Base-by-base conservation (phyloP, 1,140 invertebrate species). In the Drosophila ficusphila region DNA sequence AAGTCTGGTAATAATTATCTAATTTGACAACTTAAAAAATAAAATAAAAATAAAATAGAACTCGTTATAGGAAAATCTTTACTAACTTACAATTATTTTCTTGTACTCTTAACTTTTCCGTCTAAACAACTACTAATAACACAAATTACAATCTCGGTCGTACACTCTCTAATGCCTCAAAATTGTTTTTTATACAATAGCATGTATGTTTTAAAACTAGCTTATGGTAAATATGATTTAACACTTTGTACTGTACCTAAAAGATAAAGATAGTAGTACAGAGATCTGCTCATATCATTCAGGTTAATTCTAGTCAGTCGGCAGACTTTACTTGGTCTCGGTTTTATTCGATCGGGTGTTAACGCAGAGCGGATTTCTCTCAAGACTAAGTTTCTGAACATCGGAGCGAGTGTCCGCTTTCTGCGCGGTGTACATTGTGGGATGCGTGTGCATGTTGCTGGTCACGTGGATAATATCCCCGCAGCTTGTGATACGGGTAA, bases 391-490 rank as follows among this genome's bases (percentile, higher is more conserved):
- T 18, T 74, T 82, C 7, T 60, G 49, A 7, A 23, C 33, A 3
- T 47, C 53, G 2, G 33, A 7, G n/a, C 34, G 39, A n/a, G n/a
- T 27, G 8, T 57, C 44, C 4, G 9, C 18, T 14, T 52, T 48
- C 3, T 62, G 52, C 9, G 36, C 16, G 25, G 25, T 71, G 9
- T 64, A 88, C 82, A 88, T 88, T 2, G 29, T 8, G 6, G 49
- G 33, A 56, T 91, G 90, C 1, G 86, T 89, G 14, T 91, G 90
- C 5, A 42, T 21, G 9, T 33, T 46, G 64, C 74, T 76, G 11
- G 82, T 90, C 11, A 90, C 86, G 21, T 90, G 90, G 31, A 91
- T 89, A 3, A 82, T 27, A 56, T 90, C 82, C 1, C 90, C 90
- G 3, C 11, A 16, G 0, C 12, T 4, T 0, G 65, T 78, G 6